Evolutionary conservation across 2,113 vertebrate genomes (phyloP).

Genomic region (Coptodon rendalli): DNA sequence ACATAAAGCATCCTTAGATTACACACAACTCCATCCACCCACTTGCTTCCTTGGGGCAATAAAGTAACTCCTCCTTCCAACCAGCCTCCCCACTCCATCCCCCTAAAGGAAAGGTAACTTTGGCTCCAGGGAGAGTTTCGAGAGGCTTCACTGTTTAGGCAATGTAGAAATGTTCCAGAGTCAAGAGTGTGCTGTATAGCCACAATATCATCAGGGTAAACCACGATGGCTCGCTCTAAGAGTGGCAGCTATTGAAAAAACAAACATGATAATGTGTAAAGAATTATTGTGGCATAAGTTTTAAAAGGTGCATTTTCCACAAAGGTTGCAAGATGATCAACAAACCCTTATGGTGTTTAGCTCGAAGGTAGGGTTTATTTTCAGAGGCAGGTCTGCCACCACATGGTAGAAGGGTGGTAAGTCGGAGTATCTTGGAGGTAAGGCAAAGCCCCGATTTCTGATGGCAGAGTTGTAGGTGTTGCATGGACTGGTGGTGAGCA

Average conservation of each 20-base stretch:
- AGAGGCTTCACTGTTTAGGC: slow-evolving; percentile 10
- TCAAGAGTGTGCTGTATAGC: slow-evolving; percentile 71
- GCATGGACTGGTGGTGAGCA: slow-evolving; percentile 65
- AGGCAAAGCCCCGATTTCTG: neutral
- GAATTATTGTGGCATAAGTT: accelerated
- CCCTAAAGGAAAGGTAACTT: slow-evolving; percentile 66
- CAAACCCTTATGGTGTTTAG: slow-evolving; percentile 60
- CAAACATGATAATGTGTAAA: accelerated
- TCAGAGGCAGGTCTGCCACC: slow-evolving; percentile 69
- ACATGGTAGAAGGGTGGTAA: slow-evolving; percentile 68
- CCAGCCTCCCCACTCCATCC: slow-evolving; percentile 69
- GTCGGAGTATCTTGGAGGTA: slow-evolving; percentile 63
- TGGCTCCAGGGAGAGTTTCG: slow-evolving; percentile 70
- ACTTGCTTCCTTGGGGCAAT: slow-evolving; percentile 24
- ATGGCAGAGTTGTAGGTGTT: slow-evolving; percentile 57
- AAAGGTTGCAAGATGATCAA: neutral
- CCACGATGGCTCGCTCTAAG: slow-evolving; percentile 44
- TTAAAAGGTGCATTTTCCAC: neutral
- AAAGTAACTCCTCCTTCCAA: slow-evolving; percentile 54
- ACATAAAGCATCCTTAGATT: slow-evolving; percentile 68
- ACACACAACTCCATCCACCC: slow-evolving; percentile 73
- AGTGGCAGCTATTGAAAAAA: slow-evolving; percentile 53
- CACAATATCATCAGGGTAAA: slow-evolving; percentile 75
- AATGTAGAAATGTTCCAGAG: slow-evolving; percentile 62
- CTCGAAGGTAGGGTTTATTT: slow-evolving; percentile 41